A percentile compares a stretch with the other conserved stretches of the same genome.
phyloP scores from a whole-genome alignment of 1,140 invertebrate species.

The Trichonephila inaurata region DNA sequence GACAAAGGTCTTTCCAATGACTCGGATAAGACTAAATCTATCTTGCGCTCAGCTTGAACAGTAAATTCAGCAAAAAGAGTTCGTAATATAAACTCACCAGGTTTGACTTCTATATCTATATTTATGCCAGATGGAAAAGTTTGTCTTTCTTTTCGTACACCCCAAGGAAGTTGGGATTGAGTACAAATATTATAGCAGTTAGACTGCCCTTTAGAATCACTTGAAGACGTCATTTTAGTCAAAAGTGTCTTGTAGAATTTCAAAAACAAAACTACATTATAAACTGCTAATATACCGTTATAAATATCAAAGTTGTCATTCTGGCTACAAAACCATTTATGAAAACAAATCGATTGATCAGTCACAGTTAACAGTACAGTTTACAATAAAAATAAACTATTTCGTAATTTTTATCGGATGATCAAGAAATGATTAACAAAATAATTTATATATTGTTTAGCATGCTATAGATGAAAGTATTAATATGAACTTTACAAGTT shows the following conservation, averaged over 20 bases:
- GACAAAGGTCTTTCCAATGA: constrained; percentile 93
- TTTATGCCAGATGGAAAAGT: constrained; percentile 81
- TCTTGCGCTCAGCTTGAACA: constrained; percentile 94
- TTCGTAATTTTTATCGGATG: no score
- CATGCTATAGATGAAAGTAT: no score
- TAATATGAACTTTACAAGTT: no score
- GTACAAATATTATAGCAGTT: constrained; percentile 73
- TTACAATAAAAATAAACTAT: not conserved
- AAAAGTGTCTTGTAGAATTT: not conserved
- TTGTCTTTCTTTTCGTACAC: constrained; percentile 88
- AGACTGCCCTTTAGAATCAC: constrained; percentile 54
- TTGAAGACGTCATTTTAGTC: constrained; percentile 13
- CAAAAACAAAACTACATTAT: not conserved
- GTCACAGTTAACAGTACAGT: not conserved
- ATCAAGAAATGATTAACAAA: no score
- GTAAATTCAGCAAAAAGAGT: constrained; percentile 97
- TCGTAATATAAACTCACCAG: constrained; percentile 97
- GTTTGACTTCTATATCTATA: constrained; percentile 80
- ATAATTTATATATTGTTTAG: no score
- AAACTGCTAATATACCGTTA: not conserved
- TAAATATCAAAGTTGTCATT: not conserved
- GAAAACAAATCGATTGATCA: not conserved
- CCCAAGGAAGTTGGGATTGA: constrained; percentile 86
- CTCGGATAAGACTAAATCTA: constrained; percentile 96
- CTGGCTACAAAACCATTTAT: not conserved